A percentile compares a stretch with the other conserved stretches of the same genome.
These are phyloP conservation scores for Drosophila sturtevanti DNA, from an alignment of 1,140 invertebrate species.

Conservation along the genomic window DNA sequence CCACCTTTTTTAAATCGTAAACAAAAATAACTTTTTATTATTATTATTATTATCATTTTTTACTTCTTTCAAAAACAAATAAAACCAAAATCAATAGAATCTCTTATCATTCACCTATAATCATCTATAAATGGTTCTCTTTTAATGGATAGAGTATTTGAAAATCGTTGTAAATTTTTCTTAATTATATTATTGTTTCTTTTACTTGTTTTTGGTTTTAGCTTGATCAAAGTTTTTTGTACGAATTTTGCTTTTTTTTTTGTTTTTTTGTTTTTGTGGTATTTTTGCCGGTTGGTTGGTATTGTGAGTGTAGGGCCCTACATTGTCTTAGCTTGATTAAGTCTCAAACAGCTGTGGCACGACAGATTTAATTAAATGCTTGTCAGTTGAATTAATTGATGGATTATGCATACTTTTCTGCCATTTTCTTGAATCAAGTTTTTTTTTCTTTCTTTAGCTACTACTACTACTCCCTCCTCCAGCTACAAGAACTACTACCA, in stretches of 20 bases:
- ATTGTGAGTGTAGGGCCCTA: constrained; percentile 26
- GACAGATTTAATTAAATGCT: constrained; percentile 72
- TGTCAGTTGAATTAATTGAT: constrained; percentile 71
- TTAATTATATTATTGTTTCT: too few species aligned
- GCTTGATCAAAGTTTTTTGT: constrained; percentile 11
- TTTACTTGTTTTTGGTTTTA: constrained; percentile 6
- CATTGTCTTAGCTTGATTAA: constrained; percentile 36
- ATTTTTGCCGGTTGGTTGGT: neutral
- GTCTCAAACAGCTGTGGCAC: constrained; percentile 35
- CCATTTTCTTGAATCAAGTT: constrained; percentile 6
- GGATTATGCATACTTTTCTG: constrained; percentile 57
- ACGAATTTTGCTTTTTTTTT: neutral
- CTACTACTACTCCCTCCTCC: neutral
- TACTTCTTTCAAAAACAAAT: too few species aligned
- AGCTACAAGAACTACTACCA: constrained; percentile 17
- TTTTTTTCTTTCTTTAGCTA: neutral
- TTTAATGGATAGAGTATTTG: too few species aligned
- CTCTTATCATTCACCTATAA: too few species aligned
- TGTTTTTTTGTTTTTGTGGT: neutral
- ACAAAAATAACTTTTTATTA: too few species aligned
- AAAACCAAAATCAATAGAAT: too few species aligned
- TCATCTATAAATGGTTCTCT: too few species aligned
- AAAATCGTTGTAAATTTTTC: too few species aligned
- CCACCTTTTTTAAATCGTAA: too few species aligned
- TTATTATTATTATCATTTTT: too few species aligned